Percentiles rank a stretch among this genome's conserved stretches.
These are phyloP conservation scores for Atta texana DNA, from an alignment of 1,140 invertebrate species.

Conservation along the genomic window DNA sequence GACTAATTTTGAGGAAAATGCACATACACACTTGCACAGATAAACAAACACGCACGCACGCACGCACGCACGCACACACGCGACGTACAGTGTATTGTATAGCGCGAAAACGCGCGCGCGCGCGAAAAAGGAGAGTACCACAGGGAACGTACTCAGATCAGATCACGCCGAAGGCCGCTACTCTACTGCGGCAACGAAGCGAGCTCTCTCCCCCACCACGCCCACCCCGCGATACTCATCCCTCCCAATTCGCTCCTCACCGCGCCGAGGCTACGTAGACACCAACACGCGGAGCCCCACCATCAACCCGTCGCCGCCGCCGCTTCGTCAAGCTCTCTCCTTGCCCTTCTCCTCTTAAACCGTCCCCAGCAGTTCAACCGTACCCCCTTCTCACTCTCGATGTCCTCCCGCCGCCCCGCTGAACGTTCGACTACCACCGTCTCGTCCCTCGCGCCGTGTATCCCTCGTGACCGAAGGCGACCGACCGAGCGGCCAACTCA, in stretches of 20 bases:
- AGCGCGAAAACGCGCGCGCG: slow-evolving; percentile 20
- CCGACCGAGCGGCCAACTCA: slow-evolving; percentile 78
- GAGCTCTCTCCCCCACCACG: slow-evolving; percentile 77
- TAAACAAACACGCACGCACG: background rate
- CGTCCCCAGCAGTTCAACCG: too few relatives aligned
- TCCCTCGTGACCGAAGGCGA: slow-evolving; percentile 70
- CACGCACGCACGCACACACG: slow-evolving; percentile 17
- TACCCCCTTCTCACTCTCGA: background rate
- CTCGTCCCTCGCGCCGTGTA: background rate
- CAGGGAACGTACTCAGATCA: slow-evolving; percentile 58
- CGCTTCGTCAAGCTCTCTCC: slow-evolving; percentile 36
- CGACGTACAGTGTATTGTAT: background rate
- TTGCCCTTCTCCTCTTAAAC: background rate
- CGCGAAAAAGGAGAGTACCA: slow-evolving; percentile 10
- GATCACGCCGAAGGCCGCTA: slow-evolving; percentile 84
- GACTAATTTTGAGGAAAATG: background rate
- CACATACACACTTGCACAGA: slow-evolving; percentile 26
- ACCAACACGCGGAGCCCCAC: slow-evolving; percentile 1
- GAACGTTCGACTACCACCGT: background rate
- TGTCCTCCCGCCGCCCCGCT: background rate
- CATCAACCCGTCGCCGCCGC: slow-evolving; percentile 34
- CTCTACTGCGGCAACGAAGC: slow-evolving; percentile 83
- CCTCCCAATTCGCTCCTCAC: slow-evolving; percentile 31
- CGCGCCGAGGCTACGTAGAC: background rate
- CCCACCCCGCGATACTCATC: slow-evolving; percentile 33